Base-by-base conservation (phyloP, 2,888 invertebrate species). In the Perdita meconis region DNA sequence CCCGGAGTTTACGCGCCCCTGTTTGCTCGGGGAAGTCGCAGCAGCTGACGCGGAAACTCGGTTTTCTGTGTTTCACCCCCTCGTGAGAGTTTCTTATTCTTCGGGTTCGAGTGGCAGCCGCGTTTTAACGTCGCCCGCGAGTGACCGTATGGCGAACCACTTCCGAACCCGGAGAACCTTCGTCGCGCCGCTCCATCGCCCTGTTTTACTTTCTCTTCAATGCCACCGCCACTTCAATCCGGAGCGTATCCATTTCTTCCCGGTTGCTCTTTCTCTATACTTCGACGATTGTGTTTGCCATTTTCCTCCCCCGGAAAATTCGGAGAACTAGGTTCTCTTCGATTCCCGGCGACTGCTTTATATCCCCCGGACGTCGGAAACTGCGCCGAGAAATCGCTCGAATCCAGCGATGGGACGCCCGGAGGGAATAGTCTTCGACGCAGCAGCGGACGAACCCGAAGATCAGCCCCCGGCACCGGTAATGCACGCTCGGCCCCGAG, bases 401-500 rank as follows among this genome's bases (percentile, higher is more conserved):
- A 71, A 73, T 16, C 47, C 55, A 38, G 60, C 63, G 47, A 63
- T 61, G 42, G 55, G 65, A 74, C 56, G 72, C 55, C 70, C 57
- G n/a, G 30, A 50, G 53, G 63, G 79, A 81, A 71, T 51, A 71
- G 66, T 57, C 47, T 2, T 12, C 65, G 44, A 71, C 47, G 60
- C 64, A 64, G 26, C 65, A 71, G 38, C 65, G 78, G 67, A 68
- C 59, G 30, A 68, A 50, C 59, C 65, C 53, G 63, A 53, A 16
- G 60, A 71, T 67, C 47, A 22, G 44, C 13, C 44, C 42, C 8
- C 13, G 6, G 66, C 36, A 47, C 60, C 80, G 88, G 84, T 88
- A 84, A 88, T 87, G 86, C 87, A 86, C 88, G 78, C 82, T 80
- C 80, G 59, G 55, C 60, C 55, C 68, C 34, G 42, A 77, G 70